Conservation (phyloP, 2,113 vertebrate genomes). For the Caloenas nicobarica region DNA sequence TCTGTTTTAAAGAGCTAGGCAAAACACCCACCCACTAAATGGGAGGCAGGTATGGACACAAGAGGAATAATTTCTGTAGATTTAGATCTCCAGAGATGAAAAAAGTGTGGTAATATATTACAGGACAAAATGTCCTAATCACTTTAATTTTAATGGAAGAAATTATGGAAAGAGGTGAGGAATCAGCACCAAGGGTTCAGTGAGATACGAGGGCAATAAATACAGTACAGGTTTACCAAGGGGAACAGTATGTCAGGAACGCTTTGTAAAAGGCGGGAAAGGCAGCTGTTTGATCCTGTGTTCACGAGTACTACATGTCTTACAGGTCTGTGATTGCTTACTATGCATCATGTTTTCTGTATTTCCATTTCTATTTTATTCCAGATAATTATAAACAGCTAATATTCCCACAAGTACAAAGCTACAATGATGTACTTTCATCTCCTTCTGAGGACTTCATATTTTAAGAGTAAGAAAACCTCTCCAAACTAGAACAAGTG, state of each 20-base stretch:
- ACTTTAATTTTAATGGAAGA: neutral
- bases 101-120: neutral
- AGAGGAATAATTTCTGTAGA: neutral
- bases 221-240: neutral
- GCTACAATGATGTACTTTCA: neutral
- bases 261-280: conserved; percentile 14
- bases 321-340: neutral
- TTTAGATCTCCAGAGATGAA: neutral
- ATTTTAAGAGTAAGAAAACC: neutral
- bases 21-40: neutral
- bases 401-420: conserved; percentile 35
- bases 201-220: neutral
- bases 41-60: neutral
- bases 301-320: neutral
- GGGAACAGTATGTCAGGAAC: neutral
- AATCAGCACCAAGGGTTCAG: neutral
- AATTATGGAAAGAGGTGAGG: neutral
- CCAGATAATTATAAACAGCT: neutral
- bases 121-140: neutral
- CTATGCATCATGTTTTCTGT: neutral
- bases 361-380: conserved; percentile 24
- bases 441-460: neutral
- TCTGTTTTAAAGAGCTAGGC: neutral
- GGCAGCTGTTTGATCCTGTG: conserved; percentile 1
- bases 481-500: neutral